These are phyloP conservation scores for Phortica magna DNA, from an alignment of 2,888 invertebrate species.

Conservation along the genomic window DNA sequence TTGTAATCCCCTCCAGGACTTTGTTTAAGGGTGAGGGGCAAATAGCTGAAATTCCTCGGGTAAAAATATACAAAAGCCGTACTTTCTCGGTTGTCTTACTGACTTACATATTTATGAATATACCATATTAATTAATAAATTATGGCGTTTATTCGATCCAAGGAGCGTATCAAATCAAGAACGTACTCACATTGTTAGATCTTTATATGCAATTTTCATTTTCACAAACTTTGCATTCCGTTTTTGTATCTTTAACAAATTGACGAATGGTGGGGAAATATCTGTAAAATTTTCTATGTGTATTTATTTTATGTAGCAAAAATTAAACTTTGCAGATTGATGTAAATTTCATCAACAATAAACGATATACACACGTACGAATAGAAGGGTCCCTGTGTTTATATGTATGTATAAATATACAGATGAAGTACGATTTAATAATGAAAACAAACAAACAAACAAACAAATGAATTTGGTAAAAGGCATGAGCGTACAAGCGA, in stretches of 20 bases:
- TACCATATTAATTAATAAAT: too few species aligned
- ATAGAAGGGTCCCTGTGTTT: not conserved
- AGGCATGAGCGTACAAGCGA: constrained; percentile 39
- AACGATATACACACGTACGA: not conserved
- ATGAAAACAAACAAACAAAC: constrained; percentile 60
- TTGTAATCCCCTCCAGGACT: too few species aligned
- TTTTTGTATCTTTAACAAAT: not conserved
- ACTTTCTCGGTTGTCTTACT: too few species aligned
- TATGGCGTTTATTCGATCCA: too few species aligned
- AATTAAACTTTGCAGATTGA: not conserved
- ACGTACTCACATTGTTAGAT: too few species aligned
- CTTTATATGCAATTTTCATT: too few species aligned
- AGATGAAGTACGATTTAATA: constrained; percentile 60
- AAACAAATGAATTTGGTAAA: constrained; percentile 51
- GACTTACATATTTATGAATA: too few species aligned
- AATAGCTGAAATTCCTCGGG: too few species aligned
- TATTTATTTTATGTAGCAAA: not conserved
- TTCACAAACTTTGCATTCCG: too few species aligned
- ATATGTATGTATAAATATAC: constrained; percentile 39
- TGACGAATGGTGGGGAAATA: not conserved
- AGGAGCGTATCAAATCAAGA: too few species aligned
- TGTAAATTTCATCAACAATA: constrained; percentile 38
- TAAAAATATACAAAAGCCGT: too few species aligned
- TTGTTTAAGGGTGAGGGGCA: too few species aligned
- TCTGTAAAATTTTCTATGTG: not conserved